Evolutionary conservation across 1,140 invertebrate species (phyloP).

Genomic region (Orius laevigatus): DNA sequence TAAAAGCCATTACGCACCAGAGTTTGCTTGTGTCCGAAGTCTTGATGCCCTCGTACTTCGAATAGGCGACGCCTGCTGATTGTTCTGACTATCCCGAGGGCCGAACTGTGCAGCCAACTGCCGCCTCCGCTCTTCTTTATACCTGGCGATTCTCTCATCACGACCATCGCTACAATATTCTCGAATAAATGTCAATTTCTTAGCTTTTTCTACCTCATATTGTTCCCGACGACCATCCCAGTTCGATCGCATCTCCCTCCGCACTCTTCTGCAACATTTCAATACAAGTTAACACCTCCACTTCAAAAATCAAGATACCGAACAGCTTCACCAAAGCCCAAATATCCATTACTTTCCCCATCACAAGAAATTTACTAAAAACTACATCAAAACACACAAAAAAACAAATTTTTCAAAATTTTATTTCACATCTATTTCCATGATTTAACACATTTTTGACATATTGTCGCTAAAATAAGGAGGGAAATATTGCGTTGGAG

Average conservation of each 20-base stretch:
- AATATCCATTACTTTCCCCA: too few relatives aligned
- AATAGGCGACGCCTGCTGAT: conserved; percentile 2
- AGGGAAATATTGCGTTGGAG: too few relatives aligned
- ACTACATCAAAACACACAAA: too few relatives aligned
- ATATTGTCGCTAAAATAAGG: too few relatives aligned
- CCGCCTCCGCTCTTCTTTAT: conserved; percentile 45
- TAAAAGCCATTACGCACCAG: neutral
- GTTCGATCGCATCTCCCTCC: conserved; percentile 10
- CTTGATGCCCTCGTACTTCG: conserved; percentile 53
- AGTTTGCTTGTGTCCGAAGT: conserved; percentile 24
- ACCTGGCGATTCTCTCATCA: conserved; percentile 41
- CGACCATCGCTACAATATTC: neutral
- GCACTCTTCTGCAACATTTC: conserved; percentile 14
- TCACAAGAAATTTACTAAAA: too few relatives aligned
- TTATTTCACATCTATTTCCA: too few relatives aligned
- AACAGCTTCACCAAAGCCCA: too few relatives aligned
- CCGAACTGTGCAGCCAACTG: conserved; percentile 34
- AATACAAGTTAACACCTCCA: too few relatives aligned
- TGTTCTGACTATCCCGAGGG: conserved; percentile 2
- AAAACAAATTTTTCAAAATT: too few relatives aligned
- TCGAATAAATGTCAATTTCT: neutral
- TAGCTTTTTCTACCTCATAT: conserved; percentile 4
- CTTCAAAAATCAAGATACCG: too few relatives aligned
- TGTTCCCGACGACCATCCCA: conserved; percentile 11
- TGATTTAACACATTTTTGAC: too few relatives aligned